These are phyloP conservation scores for Rhopalosiphum padi DNA, from an alignment of 1,140 invertebrate species.

Conservation along the genomic window DNA sequence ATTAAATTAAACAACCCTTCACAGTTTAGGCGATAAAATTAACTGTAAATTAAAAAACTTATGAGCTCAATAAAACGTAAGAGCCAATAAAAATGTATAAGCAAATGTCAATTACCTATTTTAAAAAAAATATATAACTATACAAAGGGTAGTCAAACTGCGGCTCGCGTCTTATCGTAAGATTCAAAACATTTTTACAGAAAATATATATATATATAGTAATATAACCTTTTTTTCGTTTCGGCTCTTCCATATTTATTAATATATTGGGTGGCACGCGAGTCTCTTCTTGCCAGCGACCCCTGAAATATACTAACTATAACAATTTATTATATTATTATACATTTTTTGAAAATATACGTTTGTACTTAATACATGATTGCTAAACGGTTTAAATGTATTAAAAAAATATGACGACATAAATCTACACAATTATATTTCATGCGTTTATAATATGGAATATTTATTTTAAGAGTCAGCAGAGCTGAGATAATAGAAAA, in stretches of 20 bases:
- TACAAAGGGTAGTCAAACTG: too few relatives aligned
- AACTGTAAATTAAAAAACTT: background rate
- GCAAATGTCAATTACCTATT: too few relatives aligned
- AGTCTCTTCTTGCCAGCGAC: too few relatives aligned
- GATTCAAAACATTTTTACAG: too few relatives aligned
- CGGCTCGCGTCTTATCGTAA: too few relatives aligned
- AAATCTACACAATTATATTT: background rate
- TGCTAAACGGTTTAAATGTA: background rate
- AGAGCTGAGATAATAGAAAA: background rate
- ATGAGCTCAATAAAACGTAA: background rate
- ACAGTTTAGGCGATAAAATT: background rate
- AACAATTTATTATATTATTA: background rate
- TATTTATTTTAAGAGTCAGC: background rate
- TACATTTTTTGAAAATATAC: background rate
- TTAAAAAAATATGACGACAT: background rate
- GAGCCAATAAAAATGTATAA: background rate
- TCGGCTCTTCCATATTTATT: too few relatives aligned
- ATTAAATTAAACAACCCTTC: background rate
- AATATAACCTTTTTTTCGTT: too few relatives aligned
- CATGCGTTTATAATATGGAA: background rate
- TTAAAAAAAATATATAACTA: background rate
- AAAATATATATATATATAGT: too few relatives aligned
- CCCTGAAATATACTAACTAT: too few relatives aligned
- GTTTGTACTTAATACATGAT: background rate
- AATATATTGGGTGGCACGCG: too few relatives aligned